A percentile compares a stretch with the other conserved stretches of the same genome.
Conservation (phyloP, 2,797 vertebrate species). For the Petrocephalus sullivani region DNA sequence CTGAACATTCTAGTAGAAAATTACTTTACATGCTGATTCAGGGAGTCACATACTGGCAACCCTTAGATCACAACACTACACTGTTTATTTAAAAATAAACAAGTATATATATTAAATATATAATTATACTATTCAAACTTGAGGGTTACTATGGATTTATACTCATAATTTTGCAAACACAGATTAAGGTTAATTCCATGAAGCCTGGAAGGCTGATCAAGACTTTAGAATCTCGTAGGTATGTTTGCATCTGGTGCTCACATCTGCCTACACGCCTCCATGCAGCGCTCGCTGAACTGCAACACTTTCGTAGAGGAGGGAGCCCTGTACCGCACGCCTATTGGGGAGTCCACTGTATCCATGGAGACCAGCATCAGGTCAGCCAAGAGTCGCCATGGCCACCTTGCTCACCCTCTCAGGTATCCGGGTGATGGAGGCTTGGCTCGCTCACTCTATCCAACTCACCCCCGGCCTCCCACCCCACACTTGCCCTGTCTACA, state of each 20-base stretch:
- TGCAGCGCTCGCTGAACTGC: conserved; percentile 77
- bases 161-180: not conserved
- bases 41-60: not conserved
- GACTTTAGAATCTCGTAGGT: not conserved
- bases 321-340: conserved; percentile 68
- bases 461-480: not conserved
- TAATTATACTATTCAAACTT: not conserved
- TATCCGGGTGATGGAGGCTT: conserved; percentile 58
- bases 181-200: not conserved
- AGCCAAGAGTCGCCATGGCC: conserved; percentile 65
- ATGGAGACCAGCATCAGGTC: conserved; percentile 74
- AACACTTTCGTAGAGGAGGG: conserved; percentile 68
- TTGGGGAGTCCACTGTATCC: conserved; percentile 79
- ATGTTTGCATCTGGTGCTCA: not conserved
- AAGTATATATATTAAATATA: too few species aligned
- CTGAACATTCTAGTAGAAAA: not conserved
- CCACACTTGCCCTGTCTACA: not conserved
- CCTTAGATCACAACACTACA: not conserved
- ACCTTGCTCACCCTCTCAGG: conserved; percentile 66
- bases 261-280: conserved; percentile 1
- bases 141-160: not conserved
- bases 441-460: not conserved
- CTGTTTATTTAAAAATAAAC: not conserved
- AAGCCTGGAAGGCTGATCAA: not conserved
- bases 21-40: not conserved